phyloP scores from a whole-genome alignment of 2,113 vertebrate species.

The Shinisaurus crocodilurus region DNA sequence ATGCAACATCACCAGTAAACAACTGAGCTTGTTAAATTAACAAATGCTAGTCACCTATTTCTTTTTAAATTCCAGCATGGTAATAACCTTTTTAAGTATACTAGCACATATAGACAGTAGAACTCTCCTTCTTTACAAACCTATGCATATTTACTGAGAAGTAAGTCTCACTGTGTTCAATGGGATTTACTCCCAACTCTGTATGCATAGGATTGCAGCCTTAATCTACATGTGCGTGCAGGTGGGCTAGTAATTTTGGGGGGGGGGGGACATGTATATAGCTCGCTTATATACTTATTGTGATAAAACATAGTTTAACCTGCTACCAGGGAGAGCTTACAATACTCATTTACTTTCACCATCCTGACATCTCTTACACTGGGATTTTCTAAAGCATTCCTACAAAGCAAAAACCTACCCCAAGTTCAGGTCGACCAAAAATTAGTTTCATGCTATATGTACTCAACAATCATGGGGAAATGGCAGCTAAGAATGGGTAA shows the following conservation, averaged over 20 bases:
- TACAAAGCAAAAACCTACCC: neutral
- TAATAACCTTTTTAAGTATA: accelerated
- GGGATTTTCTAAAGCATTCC: neutral
- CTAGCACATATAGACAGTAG: neutral
- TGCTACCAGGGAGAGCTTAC: neutral
- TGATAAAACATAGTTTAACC: neutral
- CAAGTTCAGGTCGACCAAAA: neutral
- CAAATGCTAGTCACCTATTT: neutral
- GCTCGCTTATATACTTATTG: neutral
- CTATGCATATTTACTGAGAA: neutral
- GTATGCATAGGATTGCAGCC: neutral
- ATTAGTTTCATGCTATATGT: neutral
- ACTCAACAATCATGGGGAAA: neutral
- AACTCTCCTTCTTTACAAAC: neutral
- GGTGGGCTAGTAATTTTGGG: neutral
- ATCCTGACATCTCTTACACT: neutral
- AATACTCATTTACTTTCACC: neutral
- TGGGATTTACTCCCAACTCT: neutral
- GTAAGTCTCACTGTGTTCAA: neutral
- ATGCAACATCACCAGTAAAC: slow-evolving; percentile 1
- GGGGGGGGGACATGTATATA: neutral
- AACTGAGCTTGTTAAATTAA: slow-evolving; percentile 30
- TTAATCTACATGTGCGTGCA: neutral
- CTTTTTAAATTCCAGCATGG: neutral
- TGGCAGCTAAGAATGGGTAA: neutral